Evolutionary conservation across 2,888 invertebrate species (phyloP).

Genomic region (Noctua fimbriata): DNA sequence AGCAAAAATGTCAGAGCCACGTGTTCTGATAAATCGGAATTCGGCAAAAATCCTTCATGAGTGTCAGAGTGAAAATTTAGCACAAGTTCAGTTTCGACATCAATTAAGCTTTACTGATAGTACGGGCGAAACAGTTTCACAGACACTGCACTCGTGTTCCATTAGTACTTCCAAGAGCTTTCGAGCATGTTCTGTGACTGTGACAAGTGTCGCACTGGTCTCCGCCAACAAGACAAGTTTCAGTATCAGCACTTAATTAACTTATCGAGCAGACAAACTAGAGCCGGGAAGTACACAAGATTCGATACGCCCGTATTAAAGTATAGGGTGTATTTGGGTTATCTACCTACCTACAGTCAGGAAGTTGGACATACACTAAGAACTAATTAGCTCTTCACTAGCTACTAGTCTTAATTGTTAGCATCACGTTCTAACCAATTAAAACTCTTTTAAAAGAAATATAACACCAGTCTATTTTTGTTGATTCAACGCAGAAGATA

Average conservation of each 20-base stretch:
- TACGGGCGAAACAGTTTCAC: not conserved
- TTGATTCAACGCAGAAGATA: conserved; percentile 12
- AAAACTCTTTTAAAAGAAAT: conserved; percentile 17
- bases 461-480: conserved; percentile 15
- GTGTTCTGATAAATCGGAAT: not conserved
- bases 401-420: conserved; percentile 8
- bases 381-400: conserved; percentile 18
- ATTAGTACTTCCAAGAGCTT: conserved; percentile 1
- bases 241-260: conserved; percentile 23
- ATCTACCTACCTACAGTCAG: not conserved
- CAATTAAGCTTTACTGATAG: not conserved
- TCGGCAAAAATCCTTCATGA: not conserved
- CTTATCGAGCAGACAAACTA: conserved; percentile 20
- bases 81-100: not conserved
- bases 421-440: conserved; percentile 18
- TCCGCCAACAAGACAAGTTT: conserved; percentile 19
- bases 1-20: not conserved
- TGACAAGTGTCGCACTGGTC: conserved; percentile 3
- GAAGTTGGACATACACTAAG: conserved; percentile 6
- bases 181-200: not conserved
- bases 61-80: not conserved
- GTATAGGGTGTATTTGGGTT: conserved; percentile 5
- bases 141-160: not conserved
- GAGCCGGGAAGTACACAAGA: conserved; percentile 18
- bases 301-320: conserved; percentile 1